Evolutionary conservation across 2,797 vertebrate genomes (phyloP), one percentile per base, ranked within the genome.

Genomic region (Neomorphus geoffroyi): DNA sequence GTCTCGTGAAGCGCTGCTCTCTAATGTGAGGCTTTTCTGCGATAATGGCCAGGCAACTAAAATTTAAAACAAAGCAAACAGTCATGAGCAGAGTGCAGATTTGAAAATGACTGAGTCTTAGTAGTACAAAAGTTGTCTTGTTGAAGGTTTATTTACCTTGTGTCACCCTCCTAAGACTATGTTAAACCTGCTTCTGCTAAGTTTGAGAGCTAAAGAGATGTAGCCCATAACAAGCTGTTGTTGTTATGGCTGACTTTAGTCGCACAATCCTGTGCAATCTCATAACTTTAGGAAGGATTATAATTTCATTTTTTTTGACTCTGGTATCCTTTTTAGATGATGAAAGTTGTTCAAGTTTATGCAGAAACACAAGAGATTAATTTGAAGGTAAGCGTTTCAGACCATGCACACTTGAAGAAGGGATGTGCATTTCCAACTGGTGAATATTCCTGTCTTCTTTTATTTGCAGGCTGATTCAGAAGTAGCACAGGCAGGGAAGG

Each of bases 291-390:
- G 98, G 91, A 98, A 96, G 98, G 97, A 97, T 98, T 99, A 98
- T 98, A 98, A 98, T 98, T 99, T 98, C 98, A 96, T 98, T 98
- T 98, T 98, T 98, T 98, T 98, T 98, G 99, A 99, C 99, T 99
- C 98, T 99, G 99, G 98, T 99, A 98, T 99, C 99, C 98, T 99
- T 98, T 99, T 99, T 99, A 99, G 99, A 99, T 99, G 99, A 99
- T 99, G 99, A 99, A 99, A 99, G 99, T 99, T 99, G 99, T 99
- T 99, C 99, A 99, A 99, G 99, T 99, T 99, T 99, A 99, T 99
- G 99, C 99, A 99, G 99, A 99, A 98, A 99, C 99, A 99, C 99
- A 99, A 99, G 98, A 99, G 98, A 99, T 99, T 99, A 99, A 99
- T 99, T 98, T 98, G 97, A 99, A 99, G 99, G 99, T 99, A 99